Conservation (phyloP, 2,888 invertebrate species). For the Disparrhopalites patrizii region DNA sequence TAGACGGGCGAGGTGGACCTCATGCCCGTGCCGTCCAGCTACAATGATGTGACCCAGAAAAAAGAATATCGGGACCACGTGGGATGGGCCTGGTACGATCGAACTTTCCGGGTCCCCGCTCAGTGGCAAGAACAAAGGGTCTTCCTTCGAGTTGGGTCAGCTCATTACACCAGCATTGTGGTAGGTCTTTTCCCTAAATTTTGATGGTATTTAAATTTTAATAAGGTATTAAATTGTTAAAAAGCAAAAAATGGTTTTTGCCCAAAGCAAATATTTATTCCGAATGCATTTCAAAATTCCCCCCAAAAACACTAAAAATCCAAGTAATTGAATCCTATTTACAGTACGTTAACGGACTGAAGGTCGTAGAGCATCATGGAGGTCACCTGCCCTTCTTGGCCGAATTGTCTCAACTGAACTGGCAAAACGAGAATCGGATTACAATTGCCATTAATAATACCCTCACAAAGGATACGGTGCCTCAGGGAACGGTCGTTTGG, state of each 20-base stretch:
- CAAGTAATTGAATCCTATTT: too few relatives aligned
- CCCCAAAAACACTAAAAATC: too few relatives aligned
- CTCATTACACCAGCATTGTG: slow-evolving; percentile 58
- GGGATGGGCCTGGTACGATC: slow-evolving; percentile 61
- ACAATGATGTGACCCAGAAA: slow-evolving; percentile 59
- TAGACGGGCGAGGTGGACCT: slow-evolving; percentile 51
- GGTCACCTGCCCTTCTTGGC: slow-evolving; percentile 93
- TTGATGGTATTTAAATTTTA: too few relatives aligned
- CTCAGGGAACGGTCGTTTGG: slow-evolving; percentile 65
- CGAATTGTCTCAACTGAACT: slow-evolving; percentile 59
- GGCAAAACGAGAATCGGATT: slow-evolving; percentile 62
- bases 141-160: slow-evolving; percentile 58
- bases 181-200: slow-evolving; percentile 49
- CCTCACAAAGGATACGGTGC: slow-evolving; percentile 77
- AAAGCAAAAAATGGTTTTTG: too few relatives aligned
- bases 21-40: slow-evolving; percentile 62
- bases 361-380: slow-evolving; percentile 78
- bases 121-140: slow-evolving; percentile 52
- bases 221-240: too few relatives aligned
- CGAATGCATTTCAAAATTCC: too few relatives aligned
- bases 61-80: slow-evolving; percentile 57
- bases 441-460: slow-evolving; percentile 95
- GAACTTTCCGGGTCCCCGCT: slow-evolving; percentile 53
- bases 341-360: slow-evolving; percentile 87
- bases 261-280: too few relatives aligned